Percentiles rank a stretch among this genome's conserved stretches.
Conservation (phyloP, 2,113 vertebrate species). For the Romanogobio albipinnatus region DNA sequence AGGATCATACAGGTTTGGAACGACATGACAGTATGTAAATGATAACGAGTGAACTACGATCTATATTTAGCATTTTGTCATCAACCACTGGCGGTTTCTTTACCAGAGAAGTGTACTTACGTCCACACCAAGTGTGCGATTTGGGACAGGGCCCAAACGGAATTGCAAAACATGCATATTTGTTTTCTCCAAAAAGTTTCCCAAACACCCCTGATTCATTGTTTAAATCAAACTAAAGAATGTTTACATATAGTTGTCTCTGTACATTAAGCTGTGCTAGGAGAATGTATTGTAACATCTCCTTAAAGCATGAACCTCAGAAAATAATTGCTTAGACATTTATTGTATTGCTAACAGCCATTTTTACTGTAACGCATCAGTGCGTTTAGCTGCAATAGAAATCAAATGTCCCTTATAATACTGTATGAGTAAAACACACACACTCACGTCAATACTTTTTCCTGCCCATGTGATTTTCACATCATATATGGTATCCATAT, state of each 20-base stretch:
- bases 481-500: conserved; percentile 22
- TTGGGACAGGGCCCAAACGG: background rate
- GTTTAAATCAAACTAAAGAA: background rate
- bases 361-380: background rate
- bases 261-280: background rate
- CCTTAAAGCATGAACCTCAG: background rate
- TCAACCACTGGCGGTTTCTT: background rate
- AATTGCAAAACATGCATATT: background rate
- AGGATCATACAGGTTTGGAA: background rate
- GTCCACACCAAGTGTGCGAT: background rate
- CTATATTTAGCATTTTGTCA: background rate
- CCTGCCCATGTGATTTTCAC: background rate
- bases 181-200: background rate
- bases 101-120: no score
- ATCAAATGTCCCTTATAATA: conserved; percentile 37
- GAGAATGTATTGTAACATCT: background rate
- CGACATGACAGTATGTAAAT: background rate
- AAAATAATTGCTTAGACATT: background rate
- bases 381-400: conserved; percentile 8
- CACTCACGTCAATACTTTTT: background rate
- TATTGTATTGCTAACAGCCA: background rate
- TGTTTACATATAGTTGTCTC: background rate
- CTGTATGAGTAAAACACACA: background rate
- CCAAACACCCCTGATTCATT: background rate
- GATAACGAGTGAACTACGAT: background rate